phyloP scores from a whole-genome alignment of 2,888 invertebrate genomes.

The Encarsia formosa region DNA sequence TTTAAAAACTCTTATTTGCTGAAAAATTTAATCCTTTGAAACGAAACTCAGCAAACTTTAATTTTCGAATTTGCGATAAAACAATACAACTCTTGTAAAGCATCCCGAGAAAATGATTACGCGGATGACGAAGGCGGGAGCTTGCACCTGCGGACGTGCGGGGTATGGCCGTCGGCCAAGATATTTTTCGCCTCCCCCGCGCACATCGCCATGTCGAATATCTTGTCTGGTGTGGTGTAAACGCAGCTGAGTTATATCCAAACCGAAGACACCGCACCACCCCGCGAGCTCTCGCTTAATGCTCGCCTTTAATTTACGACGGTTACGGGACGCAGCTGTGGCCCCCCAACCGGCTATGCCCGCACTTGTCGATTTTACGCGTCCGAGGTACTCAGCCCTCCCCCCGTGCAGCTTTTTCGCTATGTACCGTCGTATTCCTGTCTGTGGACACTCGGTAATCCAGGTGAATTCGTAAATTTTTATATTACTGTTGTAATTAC shows the following conservation, averaged over 20 bases:
- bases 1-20: too few relatives aligned
- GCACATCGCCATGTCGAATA: neutral
- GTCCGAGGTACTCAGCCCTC: too few relatives aligned
- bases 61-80: neutral
- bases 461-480: too few relatives aligned
- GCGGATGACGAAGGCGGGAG: neutral
- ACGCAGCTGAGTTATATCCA: constrained; percentile 9
- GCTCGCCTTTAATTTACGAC: constrained; percentile 18
- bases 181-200: constrained; percentile 33
- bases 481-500: too few relatives aligned
- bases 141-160: constrained; percentile 2
- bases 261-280: neutral
- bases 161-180: constrained; percentile 40
- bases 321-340: constrained; percentile 12
- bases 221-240: neutral
- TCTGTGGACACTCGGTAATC: too few relatives aligned
- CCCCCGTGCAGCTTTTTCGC: too few relatives aligned
- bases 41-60: too few relatives aligned
- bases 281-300: neutral
- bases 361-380: too few relatives aligned
- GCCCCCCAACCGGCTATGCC: too few relatives aligned
- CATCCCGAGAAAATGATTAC: neutral
- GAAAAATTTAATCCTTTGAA: too few relatives aligned
- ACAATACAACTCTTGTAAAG: neutral
- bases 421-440: too few relatives aligned